Conservation (phyloP, 2,797 vertebrate species). For the Oreochromis mossambicus region DNA sequence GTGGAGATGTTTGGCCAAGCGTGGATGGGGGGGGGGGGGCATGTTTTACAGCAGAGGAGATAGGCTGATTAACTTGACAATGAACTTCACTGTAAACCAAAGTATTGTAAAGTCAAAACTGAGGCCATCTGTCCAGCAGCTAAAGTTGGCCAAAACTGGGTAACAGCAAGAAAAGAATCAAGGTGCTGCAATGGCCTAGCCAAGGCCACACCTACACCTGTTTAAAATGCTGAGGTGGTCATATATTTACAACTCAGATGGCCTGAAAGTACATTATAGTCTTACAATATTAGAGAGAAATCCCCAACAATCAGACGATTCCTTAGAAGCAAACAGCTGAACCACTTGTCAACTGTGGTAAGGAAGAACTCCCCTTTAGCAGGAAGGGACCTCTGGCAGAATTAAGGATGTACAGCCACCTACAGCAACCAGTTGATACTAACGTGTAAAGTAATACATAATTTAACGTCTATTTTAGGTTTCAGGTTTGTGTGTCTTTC, state of each 20-base stretch:
- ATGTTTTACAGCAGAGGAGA: background rate
- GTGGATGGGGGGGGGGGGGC: background rate
- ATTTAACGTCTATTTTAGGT: background rate
- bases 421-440: background rate
- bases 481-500: background rate
- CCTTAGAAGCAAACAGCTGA: background rate
- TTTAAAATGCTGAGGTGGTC: background rate
- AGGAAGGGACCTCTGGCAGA: background rate
- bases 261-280: background rate
- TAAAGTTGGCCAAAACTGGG: background rate
- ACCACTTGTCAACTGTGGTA: background rate
- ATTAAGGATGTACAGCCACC: background rate
- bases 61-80: background rate
- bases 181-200: background rate
- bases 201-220: background rate
- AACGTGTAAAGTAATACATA: background rate
- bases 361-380: background rate
- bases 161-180: background rate
- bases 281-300: background rate
- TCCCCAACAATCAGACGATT: background rate
- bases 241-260: background rate
- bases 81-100: background rate
- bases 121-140: background rate
- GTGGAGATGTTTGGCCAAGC: background rate
- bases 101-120: background rate